A percentile compares a stretch with the other conserved stretches of the same genome.
Evolutionary conservation across 2,888 invertebrate species (phyloP).

Genomic region (Drosophila aldrichi): DNA sequence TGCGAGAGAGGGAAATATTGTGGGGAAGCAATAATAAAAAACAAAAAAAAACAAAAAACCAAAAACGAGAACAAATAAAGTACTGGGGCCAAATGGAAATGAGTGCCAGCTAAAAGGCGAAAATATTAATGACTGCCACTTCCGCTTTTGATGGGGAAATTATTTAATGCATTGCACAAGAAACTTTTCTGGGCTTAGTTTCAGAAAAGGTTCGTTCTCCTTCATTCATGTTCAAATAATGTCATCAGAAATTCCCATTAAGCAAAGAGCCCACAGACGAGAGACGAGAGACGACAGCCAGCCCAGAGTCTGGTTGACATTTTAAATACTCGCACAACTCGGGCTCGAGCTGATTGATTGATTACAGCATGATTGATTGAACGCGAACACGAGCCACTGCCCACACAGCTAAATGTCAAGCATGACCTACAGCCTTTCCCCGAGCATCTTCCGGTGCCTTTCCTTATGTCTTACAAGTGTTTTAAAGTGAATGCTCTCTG

Average conservation of each 20-base stretch:
- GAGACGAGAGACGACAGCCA: too few relatives aligned
- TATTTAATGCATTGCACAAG: conserved; percentile 56
- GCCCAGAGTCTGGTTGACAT: conserved; percentile 58
- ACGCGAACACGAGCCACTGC: conserved; percentile 5
- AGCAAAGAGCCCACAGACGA: conserved; percentile 15
- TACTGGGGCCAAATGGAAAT: conserved; percentile 20
- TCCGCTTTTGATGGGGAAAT: conserved; percentile 55
- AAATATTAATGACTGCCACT: conserved; percentile 64
- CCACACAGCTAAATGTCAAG: conserved; percentile 12
- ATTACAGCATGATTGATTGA: conserved; percentile 71
- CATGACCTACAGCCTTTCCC: background rate
- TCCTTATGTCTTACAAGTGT: background rate
- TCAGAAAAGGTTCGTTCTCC: conserved; percentile 10
- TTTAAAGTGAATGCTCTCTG: background rate
- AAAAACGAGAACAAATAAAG: conserved; percentile 7
- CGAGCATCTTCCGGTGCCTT: background rate
- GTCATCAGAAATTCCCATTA: conserved; percentile 40
- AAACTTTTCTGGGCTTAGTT: conserved; percentile 15
- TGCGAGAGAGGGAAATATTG: conserved; percentile 31
- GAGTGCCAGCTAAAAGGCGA: conserved; percentile 17
- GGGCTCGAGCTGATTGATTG: conserved; percentile 64
- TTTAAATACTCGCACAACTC: conserved; percentile 50
- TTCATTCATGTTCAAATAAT: conserved; percentile 42
- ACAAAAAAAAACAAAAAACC: background rate
- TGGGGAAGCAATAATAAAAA: conserved; percentile 14